Conservation (phyloP, 2,888 invertebrate genomes). For the Rhamphomyia laevipes region DNA sequence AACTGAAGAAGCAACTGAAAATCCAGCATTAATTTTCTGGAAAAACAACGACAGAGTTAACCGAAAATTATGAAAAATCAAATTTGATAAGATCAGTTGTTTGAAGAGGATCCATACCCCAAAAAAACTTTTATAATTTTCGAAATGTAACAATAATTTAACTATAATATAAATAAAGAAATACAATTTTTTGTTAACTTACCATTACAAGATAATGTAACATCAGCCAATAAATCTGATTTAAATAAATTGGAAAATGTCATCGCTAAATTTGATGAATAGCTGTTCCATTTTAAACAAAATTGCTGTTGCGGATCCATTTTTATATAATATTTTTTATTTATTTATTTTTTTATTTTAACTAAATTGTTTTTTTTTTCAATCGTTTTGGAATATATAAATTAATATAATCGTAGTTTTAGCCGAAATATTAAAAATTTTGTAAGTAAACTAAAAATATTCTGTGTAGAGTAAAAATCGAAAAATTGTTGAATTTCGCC, state of each 20-base stretch:
- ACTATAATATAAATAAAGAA: background rate
- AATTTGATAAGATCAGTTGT: too few relatives aligned
- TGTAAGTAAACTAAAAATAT: background rate
- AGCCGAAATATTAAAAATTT: background rate
- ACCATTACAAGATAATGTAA: conserved; percentile 90
- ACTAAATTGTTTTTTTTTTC: background rate
- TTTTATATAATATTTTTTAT: conserved; percentile 24
- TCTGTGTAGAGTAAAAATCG: too few relatives aligned
- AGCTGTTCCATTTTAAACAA: conserved; percentile 93
- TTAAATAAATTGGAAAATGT: conserved; percentile 88
- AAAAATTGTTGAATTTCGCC: background rate
- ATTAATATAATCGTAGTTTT: background rate
- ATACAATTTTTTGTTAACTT: conserved; percentile 32
- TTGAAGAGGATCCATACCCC: too few relatives aligned
- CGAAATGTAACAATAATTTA: too few relatives aligned
- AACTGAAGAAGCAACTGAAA: too few relatives aligned
- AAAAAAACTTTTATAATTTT: too few relatives aligned
- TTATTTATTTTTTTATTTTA: background rate
- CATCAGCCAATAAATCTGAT: conserved; percentile 85
- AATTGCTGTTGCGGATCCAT: conserved; percentile 94
- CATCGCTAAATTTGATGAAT: conserved; percentile 84
- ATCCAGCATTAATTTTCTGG: too few relatives aligned
- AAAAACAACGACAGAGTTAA: too few relatives aligned
- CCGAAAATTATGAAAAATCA: too few relatives aligned
- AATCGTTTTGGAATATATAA: conserved; percentile 1